Evolutionary conservation across 92 coral and sea anemone species (phyloP), one percentile per base, ranked within the genome.

Genomic region (Umimayanthus kanabou): DNA sequence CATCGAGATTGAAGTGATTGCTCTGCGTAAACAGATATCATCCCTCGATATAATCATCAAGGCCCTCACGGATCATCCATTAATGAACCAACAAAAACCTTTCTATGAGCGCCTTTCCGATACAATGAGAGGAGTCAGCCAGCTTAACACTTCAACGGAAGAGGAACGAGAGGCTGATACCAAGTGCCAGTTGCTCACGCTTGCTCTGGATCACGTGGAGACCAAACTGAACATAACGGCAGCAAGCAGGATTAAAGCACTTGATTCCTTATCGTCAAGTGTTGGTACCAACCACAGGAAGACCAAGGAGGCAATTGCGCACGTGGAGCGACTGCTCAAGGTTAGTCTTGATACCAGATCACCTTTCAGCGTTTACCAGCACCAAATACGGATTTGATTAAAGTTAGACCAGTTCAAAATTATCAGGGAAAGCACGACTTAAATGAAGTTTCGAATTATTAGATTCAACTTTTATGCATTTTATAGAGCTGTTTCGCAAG

Each of bases 1-100:
- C 67, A 76, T 96, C 22, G 93, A 94, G 85, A 90, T 85, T 25
- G 98, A 96, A 26, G 93, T 93, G 30, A 90, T 81, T 82, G 43
- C 49, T 64, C 82, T 96, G 26, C 95, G 98, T 49, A 73, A 91
- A 57, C 88, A 92, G 67, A 82, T 92, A 85, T 8, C 91, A 23
- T 79, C 78, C 40, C 78, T 93, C 37, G 80, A 77, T 18, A 74
- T 70, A 45, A 81, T 86, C 33, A 82, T 93, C 22, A 33, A 53
- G 15, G 58, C 74, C 29, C 84, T 94, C 43, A 53, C 69, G 37
- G 81, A 84, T 42, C 92, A 90, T n/a, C 90, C 94, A 86, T 81
- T 92, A 65, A 91, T 88, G 88, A 86, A 80, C 39, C 92, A 86
- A 85, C 79, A 82, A 33, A 82, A 81, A 39, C 81, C 93, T 10